Conservation (phyloP, 2,888 invertebrate species). For the Myopa tessellatipennis region DNA sequence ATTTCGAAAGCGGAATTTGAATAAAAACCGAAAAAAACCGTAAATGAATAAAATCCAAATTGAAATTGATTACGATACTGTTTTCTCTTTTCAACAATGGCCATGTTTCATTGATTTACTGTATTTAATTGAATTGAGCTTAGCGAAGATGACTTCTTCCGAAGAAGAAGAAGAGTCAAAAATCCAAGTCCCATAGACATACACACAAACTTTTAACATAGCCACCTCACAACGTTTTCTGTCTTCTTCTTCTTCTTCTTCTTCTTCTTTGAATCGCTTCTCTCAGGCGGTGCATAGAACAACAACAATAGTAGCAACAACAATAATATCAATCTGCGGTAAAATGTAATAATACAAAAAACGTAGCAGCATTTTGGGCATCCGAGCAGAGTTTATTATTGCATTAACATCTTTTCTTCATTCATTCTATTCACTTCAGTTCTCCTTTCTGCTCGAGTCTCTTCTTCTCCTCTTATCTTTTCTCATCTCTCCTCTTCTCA, state of each 20-base stretch:
- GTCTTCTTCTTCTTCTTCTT: not conserved
- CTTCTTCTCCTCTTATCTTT: not conserved
- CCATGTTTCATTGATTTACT: no score
- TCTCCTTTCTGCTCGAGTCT: not conserved
- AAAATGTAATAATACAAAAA: constrained; percentile 2
- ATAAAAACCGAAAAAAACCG: not conserved
- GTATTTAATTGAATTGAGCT: no score
- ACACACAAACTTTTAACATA: not conserved
- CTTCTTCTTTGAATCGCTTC: not conserved
- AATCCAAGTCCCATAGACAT: no score
- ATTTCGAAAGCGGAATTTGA: not conserved
- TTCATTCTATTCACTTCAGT: not conserved
- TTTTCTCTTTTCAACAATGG: not conserved
- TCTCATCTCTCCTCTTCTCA: not conserved
- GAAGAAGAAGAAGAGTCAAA: no score
- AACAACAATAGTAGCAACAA: not conserved
- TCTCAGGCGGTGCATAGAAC: not conserved
- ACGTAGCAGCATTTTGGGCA: constrained; percentile 13
- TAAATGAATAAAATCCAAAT: not conserved
- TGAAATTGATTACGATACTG: not conserved
- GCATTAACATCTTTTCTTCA: constrained; percentile 6
- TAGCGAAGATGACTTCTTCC: constrained; percentile 24
- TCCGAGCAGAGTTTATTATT: constrained; percentile 23
- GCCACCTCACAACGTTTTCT: not conserved
- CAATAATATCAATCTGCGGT: not conserved